A percentile compares a stretch with the other conserved stretches of the same genome.
Evolutionary conservation across 1,140 invertebrate species (phyloP).

Genomic region (Venturia canescens): DNA sequence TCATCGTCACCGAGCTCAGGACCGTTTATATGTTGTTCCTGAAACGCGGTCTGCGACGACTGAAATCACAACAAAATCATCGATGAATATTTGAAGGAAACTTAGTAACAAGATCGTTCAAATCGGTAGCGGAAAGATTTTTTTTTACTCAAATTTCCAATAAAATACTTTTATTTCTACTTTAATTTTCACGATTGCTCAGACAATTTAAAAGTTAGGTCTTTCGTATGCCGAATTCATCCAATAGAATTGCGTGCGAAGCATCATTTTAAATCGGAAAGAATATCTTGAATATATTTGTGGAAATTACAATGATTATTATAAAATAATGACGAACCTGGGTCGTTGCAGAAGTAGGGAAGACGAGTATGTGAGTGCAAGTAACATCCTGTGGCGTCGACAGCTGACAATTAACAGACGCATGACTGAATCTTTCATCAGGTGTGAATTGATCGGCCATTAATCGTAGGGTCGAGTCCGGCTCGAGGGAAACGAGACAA

Average conservation of each 20-base stretch:
- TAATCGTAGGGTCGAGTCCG: slow-evolving; percentile 93
- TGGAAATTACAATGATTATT: slow-evolving; percentile 20
- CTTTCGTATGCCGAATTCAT: too few relatives aligned
- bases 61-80: slow-evolving; percentile 67
- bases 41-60: slow-evolving; percentile 92
- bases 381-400: slow-evolving; percentile 96
- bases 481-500: slow-evolving; percentile 97
- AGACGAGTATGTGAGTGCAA: slow-evolving; percentile 98
- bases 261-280: too few relatives aligned
- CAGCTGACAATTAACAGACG: slow-evolving; percentile 88
- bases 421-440: slow-evolving; percentile 92
- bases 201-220: too few relatives aligned
- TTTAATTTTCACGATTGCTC: too few relatives aligned
- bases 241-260: too few relatives aligned
- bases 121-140: too few relatives aligned
- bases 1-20: slow-evolving; percentile 87
- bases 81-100: not conserved
- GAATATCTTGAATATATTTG: slow-evolving; percentile 4
- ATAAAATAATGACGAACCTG: slow-evolving; percentile 79
- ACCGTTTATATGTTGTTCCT: slow-evolving; percentile 87
- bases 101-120: too few relatives aligned
- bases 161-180: not conserved
- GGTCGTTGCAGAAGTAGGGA: slow-evolving; percentile 97
- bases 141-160: too few relatives aligned
- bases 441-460: slow-evolving; percentile 97